These are phyloP conservation scores for Conger conger DNA, from an alignment of 2,113 vertebrate species.

Conservation along the genomic window DNA sequence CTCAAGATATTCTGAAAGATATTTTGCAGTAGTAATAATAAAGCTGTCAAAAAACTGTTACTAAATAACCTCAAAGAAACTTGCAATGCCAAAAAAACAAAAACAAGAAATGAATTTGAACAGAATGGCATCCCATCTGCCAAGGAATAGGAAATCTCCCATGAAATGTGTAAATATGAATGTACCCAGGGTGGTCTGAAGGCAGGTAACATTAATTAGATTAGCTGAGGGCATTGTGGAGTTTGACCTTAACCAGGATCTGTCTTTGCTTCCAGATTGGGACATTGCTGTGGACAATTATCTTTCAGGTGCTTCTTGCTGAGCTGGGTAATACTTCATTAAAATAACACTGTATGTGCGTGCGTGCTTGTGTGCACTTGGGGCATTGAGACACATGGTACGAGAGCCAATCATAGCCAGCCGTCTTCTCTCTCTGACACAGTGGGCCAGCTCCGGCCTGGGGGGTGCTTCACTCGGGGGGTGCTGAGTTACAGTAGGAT, in stretches of 20 bases:
- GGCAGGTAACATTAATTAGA: constrained; percentile 63
- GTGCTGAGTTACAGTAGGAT: constrained; percentile 49
- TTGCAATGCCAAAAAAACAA: not conserved
- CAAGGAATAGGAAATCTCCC: constrained; percentile 4
- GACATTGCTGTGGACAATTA: constrained; percentile 74
- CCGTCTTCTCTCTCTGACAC: constrained; percentile 49
- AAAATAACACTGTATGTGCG: constrained; percentile 52
- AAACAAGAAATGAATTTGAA: constrained; percentile 29
- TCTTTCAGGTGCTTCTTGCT: constrained; percentile 71
- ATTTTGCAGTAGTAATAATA: not conserved
- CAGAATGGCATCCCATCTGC: not conserved
- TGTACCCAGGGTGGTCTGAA: constrained; percentile 48
- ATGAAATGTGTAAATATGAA: constrained; percentile 51
- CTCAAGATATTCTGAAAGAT: not conserved
- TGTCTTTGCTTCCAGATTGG: constrained; percentile 67
- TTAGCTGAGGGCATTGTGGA: constrained; percentile 57
- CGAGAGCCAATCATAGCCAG: constrained; percentile 64
- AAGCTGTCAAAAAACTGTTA: not conserved
- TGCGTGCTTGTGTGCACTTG: constrained; percentile 26
- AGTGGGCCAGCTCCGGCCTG: constrained; percentile 45
- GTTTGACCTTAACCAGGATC: constrained; percentile 66
- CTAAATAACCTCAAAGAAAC: not conserved
- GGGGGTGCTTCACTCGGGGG: constrained; percentile 57
- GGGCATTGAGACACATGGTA: constrained; percentile 41
- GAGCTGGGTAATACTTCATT: constrained; percentile 72